A percentile compares a stretch with the other conserved stretches of the same genome.
Evolutionary conservation across 2,113 vertebrate species (phyloP).

Genomic region (Gymnogyps californianus): DNA sequence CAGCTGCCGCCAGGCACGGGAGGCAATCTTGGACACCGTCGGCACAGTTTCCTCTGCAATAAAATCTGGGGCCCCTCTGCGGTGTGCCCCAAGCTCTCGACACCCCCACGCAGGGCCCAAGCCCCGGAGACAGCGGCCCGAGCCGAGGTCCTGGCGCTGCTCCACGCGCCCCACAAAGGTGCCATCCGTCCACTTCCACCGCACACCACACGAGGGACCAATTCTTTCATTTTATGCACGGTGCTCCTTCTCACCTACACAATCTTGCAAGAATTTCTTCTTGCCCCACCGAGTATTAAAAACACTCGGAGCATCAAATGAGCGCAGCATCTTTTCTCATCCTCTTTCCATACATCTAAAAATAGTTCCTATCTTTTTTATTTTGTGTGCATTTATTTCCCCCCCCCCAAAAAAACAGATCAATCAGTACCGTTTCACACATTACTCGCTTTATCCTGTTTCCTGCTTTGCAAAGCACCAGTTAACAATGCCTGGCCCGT

Average conservation of each 20-base stretch:
- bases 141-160: accelerated
- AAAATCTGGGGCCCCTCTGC: accelerated
- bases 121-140: not conserved
- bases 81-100: accelerated
- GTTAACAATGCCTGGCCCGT: not conserved
- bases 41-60: not conserved
- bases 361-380: not conserved
- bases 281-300: not conserved
- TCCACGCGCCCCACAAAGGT: accelerated
- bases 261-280: not conserved
- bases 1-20: accelerated
- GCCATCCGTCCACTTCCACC: not conserved
- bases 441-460: not conserved
- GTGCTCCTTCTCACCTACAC: not conserved
- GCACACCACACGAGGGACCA: not conserved
- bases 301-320: not conserved
- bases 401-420: not conserved
- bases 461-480: not conserved
- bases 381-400: not conserved
- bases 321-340: not conserved
- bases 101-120: no score
- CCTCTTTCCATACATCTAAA: not conserved
- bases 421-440: not conserved
- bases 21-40: not conserved
- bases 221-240: accelerated